Conservation (phyloP, 2,888 invertebrate genomes). For the Heterodera filipjevi region DNA sequence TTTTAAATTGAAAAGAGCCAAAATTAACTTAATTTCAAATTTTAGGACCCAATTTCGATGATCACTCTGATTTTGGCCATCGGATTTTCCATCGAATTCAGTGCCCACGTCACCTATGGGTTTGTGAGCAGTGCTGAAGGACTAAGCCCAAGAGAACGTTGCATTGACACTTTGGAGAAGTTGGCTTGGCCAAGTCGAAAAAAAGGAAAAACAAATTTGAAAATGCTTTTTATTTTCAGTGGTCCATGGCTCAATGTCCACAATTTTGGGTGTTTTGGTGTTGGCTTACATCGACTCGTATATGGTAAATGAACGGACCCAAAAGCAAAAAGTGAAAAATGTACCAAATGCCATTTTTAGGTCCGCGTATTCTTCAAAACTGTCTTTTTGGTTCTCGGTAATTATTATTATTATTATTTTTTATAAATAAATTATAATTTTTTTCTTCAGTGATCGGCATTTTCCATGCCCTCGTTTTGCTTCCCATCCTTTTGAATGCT, state of each 20-base stretch:
- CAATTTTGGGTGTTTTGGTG: conserved; percentile 85
- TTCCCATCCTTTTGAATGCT: conserved; percentile 72
- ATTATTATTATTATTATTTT: neutral
- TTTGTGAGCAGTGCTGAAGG: conserved; percentile 81
- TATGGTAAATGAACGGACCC: conserved; percentile 70
- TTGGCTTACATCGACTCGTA: conserved; percentile 87
- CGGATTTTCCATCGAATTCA: conserved; percentile 71
- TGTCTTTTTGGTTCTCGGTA: conserved; percentile 79
- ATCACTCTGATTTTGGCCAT: conserved; percentile 75
- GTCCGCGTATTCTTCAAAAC: conserved; percentile 86
- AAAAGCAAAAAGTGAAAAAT: neutral
- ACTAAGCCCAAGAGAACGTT: conserved; percentile 73
- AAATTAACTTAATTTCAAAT: neutral
- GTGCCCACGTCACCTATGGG: conserved; percentile 91
- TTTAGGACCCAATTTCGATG: conserved; percentile 78
- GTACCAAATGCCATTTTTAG: neutral
- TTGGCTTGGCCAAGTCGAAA: conserved; percentile 62
- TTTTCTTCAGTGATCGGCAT: conserved; percentile 73
- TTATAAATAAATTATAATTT: conserved; percentile 71
- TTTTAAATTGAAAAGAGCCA: neutral
- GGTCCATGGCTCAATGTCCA: conserved; percentile 87
- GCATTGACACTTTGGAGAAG: conserved; percentile 63
- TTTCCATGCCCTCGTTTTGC: conserved; percentile 85
- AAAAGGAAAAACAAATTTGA: neutral
- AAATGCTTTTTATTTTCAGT: too few relatives aligned